A percentile compares a stretch with the other conserved stretches of the same genome.
Evolutionary conservation across 2,888 invertebrate genomes (phyloP).

Genomic region (Agonopterix heracliana): DNA sequence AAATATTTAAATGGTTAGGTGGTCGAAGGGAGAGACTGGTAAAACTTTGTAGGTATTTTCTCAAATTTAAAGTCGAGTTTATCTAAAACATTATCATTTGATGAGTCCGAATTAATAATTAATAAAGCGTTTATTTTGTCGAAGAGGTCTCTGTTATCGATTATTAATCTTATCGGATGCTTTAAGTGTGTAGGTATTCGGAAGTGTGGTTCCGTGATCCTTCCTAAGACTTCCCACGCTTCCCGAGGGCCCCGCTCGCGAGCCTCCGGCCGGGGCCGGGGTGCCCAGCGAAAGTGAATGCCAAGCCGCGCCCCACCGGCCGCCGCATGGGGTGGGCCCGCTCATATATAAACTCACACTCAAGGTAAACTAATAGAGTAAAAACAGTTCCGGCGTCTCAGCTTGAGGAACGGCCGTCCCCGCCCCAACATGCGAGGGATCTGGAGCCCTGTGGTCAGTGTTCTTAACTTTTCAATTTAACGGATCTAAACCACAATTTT

Average conservation of each 20-base stretch:
- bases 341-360: conserved; percentile 51
- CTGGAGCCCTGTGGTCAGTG: conserved; percentile 79
- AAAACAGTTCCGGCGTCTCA: conserved; percentile 57
- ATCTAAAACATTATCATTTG: too few species aligned
- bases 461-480: conserved; percentile 14
- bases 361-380: conserved; percentile 54
- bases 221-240: conserved; percentile 25
- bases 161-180: too few species aligned
- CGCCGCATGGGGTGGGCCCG: conserved; percentile 44
- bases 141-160: too few species aligned
- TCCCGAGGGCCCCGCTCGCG: conserved; percentile 17
- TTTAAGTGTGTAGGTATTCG: too few species aligned
- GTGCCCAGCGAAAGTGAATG: conserved; percentile 52
- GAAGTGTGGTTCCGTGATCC: too few species aligned
- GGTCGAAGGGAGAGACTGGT: too few species aligned
- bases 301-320: conserved; percentile 38
- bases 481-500: conserved; percentile 5
- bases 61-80: too few species aligned
- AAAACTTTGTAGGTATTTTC: too few species aligned
- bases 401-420: conserved; percentile 56
- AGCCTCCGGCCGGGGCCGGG: conserved; percentile 18
- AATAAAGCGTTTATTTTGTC: too few species aligned
- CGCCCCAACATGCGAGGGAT: conserved; percentile 76
- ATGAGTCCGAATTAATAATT: too few species aligned
- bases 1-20: too few species aligned